A percentile compares a stretch with the other conserved stretches of the same genome.
Conservation (phyloP, 2,797 vertebrate genomes). For the Oophaga sylvatica region DNA sequence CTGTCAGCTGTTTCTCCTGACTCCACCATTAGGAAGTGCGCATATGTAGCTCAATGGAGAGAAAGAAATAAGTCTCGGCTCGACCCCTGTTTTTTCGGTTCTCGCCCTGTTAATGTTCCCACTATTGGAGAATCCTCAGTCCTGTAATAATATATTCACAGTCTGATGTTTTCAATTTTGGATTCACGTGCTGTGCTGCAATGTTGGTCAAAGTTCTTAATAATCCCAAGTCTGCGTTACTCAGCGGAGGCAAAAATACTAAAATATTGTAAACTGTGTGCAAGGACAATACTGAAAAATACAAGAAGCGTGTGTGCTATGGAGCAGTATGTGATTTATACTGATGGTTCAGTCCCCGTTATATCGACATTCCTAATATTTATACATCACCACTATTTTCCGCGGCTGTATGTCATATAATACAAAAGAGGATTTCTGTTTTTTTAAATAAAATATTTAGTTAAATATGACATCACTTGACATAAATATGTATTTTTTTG, state of each 20-base stretch:
- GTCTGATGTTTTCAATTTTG: constrained; percentile 39
- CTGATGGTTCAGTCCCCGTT: neutral
- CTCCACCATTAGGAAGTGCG: too few species aligned
- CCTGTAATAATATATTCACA: neutral
- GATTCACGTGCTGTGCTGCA: constrained; percentile 1
- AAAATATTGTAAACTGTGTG: neutral
- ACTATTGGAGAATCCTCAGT: neutral
- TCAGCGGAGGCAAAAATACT: neutral
- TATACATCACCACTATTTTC: neutral
- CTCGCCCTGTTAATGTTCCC: neutral
- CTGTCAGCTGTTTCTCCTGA: too few species aligned
- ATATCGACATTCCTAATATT: neutral
- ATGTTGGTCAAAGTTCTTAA: constrained; percentile 5
- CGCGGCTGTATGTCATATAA: neutral
- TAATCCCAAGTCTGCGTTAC: neutral
- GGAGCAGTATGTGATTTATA: neutral
- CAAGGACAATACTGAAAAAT: neutral
- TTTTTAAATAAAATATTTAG: too few species aligned
- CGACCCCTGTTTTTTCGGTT: neutral
- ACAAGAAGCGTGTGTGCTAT: neutral
- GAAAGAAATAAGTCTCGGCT: too few species aligned
- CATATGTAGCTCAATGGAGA: too few species aligned
- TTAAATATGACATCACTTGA: too few species aligned
- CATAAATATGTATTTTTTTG: too few species aligned
- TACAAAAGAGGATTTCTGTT: too few species aligned